phyloP scores from a whole-genome alignment of 2,888 invertebrate species.

The Mamestra brassicae region DNA sequence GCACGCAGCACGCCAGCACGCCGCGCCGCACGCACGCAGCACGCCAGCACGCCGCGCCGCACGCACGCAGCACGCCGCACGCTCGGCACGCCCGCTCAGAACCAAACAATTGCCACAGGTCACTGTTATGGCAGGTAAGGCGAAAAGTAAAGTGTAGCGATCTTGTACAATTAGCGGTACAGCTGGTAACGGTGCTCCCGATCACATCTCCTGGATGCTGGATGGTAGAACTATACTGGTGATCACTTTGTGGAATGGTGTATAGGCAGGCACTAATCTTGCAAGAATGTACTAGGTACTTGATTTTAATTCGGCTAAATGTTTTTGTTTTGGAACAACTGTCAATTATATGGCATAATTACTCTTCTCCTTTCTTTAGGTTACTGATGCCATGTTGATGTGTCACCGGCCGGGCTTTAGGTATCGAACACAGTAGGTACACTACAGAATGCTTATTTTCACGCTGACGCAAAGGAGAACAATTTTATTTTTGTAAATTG shows the following conservation, averaged over 20 bases:
- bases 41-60: not conserved
- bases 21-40: not conserved
- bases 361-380: not conserved
- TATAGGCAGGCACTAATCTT: not conserved
- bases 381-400: not conserved
- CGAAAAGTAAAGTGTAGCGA: too few relatives aligned
- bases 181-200: too few relatives aligned
- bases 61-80: not conserved
- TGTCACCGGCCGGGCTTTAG: not conserved
- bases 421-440: not conserved
- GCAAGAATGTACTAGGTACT: not conserved
- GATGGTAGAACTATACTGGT: too few relatives aligned
- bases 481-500: constrained; percentile 42
- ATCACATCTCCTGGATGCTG: not conserved
- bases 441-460: not conserved
- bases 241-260: not conserved
- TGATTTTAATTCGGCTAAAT: not conserved
- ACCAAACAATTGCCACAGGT: too few relatives aligned
- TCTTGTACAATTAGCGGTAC: too few relatives aligned
- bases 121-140: too few relatives aligned
- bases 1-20: not conserved
- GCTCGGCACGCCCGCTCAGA: not conserved
- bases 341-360: not conserved
- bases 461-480: not conserved
- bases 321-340: not conserved